A percentile compares a stretch with the other conserved stretches of the same genome.
These are phyloP conservation scores for Luperina testacea DNA, from an alignment of 2,888 invertebrate genomes.

Conservation along the genomic window DNA sequence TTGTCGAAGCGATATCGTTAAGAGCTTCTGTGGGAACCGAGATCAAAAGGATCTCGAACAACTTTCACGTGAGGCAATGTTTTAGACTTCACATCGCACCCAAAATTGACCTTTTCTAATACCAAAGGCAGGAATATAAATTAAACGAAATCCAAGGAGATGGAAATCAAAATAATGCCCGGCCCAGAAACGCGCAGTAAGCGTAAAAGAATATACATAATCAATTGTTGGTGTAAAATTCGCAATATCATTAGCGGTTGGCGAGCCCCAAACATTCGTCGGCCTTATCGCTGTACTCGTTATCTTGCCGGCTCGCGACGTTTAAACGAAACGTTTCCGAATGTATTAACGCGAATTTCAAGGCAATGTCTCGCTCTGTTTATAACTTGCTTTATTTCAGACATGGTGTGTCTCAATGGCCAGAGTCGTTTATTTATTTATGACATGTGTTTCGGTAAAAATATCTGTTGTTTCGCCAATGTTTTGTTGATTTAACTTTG, in stretches of 20 bases:
- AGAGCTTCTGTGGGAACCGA: conserved; percentile 24
- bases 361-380: conserved; percentile 59
- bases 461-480: conserved; percentile 27
- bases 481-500: conserved; percentile 11
- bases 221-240: conserved; percentile 67
- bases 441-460: conserved; percentile 50
- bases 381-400: conserved; percentile 57
- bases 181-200: conserved; percentile 37
- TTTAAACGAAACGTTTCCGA: conserved; percentile 64
- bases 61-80: conserved; percentile 40
- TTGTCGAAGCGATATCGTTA: conserved; percentile 38
- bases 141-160: conserved; percentile 29
- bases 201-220: conserved; percentile 54
- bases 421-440: conserved; percentile 42
- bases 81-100: conserved; percentile 34
- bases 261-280: conserved; percentile 66
- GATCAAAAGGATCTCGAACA: conserved; percentile 36
- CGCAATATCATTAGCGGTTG: conserved; percentile 68
- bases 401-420: conserved; percentile 40
- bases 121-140: conserved; percentile 10
- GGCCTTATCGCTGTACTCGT: conserved; percentile 64
- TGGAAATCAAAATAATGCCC: conserved; percentile 47
- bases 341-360: conserved; percentile 65
- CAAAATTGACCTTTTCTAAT: conserved; percentile 20
- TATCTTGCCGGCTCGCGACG: conserved; percentile 62